phyloP scores from a whole-genome alignment of 2,797 vertebrate genomes.

The Poecilia wingei region DNA sequence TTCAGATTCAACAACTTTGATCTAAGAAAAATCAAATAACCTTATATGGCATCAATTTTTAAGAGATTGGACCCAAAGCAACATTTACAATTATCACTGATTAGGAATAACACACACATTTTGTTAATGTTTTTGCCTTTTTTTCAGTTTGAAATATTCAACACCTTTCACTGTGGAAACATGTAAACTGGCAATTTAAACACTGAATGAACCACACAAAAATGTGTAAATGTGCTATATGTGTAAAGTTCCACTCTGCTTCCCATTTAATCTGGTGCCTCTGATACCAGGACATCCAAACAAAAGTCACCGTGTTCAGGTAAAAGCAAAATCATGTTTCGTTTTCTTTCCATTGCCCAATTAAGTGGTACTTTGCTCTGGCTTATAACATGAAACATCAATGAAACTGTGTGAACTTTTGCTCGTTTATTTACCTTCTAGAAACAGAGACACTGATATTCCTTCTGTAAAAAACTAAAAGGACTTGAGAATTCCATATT shows the following conservation, averaged over 20 bases:
- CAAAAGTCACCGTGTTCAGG: background rate
- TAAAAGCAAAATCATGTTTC: background rate
- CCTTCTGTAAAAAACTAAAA: background rate
- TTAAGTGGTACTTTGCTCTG: background rate
- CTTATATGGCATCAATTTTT: background rate
- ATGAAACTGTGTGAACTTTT: background rate
- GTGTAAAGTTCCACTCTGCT: background rate
- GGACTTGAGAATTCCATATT: background rate
- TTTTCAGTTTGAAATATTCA: background rate
- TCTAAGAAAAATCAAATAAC: background rate
- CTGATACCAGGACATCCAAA: background rate
- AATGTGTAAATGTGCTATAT: background rate
- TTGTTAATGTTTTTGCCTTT: background rate
- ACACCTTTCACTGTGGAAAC: background rate
- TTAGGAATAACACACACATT: background rate
- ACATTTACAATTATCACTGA: background rate
- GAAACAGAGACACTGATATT: background rate
- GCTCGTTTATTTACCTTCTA: background rate
- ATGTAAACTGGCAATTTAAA: background rate
- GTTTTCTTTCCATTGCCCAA: background rate
- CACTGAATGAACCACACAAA: slow-evolving; percentile 9
- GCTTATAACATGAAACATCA: background rate
- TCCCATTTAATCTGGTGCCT: background rate
- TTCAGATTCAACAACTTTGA: background rate
- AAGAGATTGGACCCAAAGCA: background rate